A percentile compares a stretch with the other conserved stretches of the same genome.
Conservation (phyloP, 1,140 invertebrate species). For the Sesamia nonagrioides region DNA sequence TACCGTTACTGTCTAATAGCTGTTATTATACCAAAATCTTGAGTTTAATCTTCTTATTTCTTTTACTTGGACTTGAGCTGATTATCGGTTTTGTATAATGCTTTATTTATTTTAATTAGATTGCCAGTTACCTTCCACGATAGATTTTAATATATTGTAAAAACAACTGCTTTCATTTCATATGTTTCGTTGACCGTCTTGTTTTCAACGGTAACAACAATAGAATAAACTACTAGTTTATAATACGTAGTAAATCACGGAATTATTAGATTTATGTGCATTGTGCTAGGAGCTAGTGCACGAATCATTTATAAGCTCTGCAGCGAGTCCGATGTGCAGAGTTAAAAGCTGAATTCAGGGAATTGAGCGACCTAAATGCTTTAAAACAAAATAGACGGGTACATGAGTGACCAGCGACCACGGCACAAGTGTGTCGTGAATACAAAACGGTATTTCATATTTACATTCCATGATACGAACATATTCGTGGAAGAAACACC, state of each 20-base stretch:
- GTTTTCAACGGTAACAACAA: constrained; percentile 16
- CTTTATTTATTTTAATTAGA: not conserved
- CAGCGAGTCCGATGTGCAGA: constrained; percentile 37
- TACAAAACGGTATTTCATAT: constrained; percentile 40
- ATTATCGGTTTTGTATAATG: not conserved
- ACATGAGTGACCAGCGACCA: constrained; percentile 18
- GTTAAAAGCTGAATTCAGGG: constrained; percentile 51
- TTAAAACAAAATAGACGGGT: constrained; percentile 51
- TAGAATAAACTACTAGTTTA: not conserved
- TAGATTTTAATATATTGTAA: not conserved
- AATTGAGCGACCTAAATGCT: constrained; percentile 57
- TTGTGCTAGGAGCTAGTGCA: constrained; percentile 10
- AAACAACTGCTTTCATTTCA: not conserved
- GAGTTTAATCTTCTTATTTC: constrained; percentile 13
- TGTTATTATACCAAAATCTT: constrained; percentile 9
- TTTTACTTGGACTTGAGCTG: not conserved
- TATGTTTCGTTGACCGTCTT: not conserved
- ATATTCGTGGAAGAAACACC: constrained; percentile 31
- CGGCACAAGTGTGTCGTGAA: constrained; percentile 16
- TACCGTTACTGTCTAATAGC: not conserved
- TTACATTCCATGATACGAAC: not conserved
- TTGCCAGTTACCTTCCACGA: not conserved
- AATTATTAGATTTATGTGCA: constrained; percentile 45
- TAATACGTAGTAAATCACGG: constrained; percentile 36
- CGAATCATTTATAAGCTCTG: constrained; percentile 46